Evolutionary conservation across 2,888 invertebrate species (phyloP).

Genomic region (Caenorhabditis macrosperma): DNA sequence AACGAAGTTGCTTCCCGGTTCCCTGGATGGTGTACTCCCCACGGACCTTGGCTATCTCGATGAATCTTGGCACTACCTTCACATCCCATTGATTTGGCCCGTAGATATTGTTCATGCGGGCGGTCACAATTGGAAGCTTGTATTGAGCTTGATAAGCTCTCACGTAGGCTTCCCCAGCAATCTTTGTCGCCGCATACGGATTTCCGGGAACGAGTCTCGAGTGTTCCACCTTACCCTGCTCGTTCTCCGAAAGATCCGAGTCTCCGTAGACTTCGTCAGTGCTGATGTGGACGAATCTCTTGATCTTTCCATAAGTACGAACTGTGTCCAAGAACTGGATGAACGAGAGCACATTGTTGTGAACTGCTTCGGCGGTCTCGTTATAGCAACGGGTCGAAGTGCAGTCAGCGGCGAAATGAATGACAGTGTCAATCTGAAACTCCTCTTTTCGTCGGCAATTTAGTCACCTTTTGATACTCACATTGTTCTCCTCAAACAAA

Average conservation of each 20-base stretch:
- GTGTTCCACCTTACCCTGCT: slow-evolving; percentile 73
- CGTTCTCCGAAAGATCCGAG: slow-evolving; percentile 74
- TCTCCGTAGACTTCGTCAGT: slow-evolving; percentile 80
- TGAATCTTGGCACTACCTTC: slow-evolving; percentile 79
- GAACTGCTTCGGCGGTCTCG: slow-evolving; percentile 75
- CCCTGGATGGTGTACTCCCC: slow-evolving; percentile 78
- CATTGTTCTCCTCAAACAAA: slow-evolving; percentile 71
- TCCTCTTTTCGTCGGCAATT: background rate
- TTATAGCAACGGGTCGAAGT: slow-evolving; percentile 79
- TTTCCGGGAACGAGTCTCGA: slow-evolving; percentile 74
- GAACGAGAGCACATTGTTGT: slow-evolving; percentile 78
- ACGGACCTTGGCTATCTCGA: slow-evolving; percentile 74
- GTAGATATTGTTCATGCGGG: slow-evolving; percentile 79
- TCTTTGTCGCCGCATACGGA: slow-evolving; percentile 79
- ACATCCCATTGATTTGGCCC: slow-evolving; percentile 80
- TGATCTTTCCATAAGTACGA: slow-evolving; percentile 71
- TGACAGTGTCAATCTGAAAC: slow-evolving; percentile 77
- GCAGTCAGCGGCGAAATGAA: slow-evolving; percentile 80
- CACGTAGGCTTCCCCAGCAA: slow-evolving; percentile 76
- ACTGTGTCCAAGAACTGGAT: slow-evolving; percentile 76
- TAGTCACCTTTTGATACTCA: slow-evolving; percentile 6
- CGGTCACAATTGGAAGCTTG: slow-evolving; percentile 75
- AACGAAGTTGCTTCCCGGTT: slow-evolving; percentile 76
- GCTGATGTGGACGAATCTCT: slow-evolving; percentile 76
- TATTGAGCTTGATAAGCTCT: slow-evolving; percentile 70